Conservation (phyloP, 2,113 vertebrate genomes). For the Calyptommatus sinebrachiatus region DNA sequence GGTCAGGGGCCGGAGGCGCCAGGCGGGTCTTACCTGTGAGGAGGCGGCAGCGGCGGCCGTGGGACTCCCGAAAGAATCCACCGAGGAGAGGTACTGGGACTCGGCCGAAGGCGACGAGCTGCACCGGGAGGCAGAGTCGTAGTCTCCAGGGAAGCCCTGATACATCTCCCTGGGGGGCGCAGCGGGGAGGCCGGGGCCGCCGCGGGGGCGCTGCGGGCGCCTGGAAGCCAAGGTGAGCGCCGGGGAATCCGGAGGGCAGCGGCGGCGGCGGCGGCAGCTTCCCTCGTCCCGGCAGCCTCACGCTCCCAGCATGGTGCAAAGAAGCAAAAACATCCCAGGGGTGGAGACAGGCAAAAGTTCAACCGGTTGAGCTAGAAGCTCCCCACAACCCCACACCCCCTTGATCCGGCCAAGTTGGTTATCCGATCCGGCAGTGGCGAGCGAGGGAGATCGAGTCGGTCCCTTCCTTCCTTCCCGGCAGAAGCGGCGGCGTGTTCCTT, state of each 20-base stretch:
- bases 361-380: too few relatives aligned
- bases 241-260: neutral
- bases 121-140: constrained; percentile 89
- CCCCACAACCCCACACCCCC: too few relatives aligned
- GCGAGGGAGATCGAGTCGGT: neutral
- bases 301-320: too few relatives aligned
- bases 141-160: constrained; percentile 93
- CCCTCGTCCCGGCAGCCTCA: neutral
- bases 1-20: neutral
- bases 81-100: constrained; percentile 92
- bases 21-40: constrained; percentile 78
- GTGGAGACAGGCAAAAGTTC: too few relatives aligned
- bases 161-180: constrained; percentile 88
- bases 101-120: constrained; percentile 93
- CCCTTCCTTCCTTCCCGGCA: neutral
- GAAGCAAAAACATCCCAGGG: too few relatives aligned
- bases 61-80: constrained; percentile 96
- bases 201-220: constrained; percentile 72
- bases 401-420: too few relatives aligned
- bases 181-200: constrained; percentile 74
- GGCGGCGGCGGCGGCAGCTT: too few relatives aligned
- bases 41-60: constrained; percentile 82
- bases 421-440: too few relatives aligned
- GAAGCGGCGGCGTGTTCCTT: constrained; percentile 26
- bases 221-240: constrained; percentile 69